A percentile compares a stretch with the other conserved stretches of the same genome.
Conservation (phyloP, 2,888 invertebrate species). For the Pherbina coryleti region DNA sequence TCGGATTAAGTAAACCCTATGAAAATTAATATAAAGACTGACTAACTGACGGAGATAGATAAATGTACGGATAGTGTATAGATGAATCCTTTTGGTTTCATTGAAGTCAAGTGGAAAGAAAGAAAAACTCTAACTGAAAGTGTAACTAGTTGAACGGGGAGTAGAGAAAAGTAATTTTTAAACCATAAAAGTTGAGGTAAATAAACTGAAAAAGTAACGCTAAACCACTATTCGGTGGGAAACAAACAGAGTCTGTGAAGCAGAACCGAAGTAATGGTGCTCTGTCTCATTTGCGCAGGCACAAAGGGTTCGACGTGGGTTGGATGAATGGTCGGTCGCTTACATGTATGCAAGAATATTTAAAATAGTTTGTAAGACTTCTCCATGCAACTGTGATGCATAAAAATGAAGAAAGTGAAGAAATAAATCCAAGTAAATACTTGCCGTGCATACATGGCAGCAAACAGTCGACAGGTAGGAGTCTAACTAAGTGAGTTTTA, state of each 20-base stretch:
- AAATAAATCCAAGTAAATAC: neutral
- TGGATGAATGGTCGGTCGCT: neutral
- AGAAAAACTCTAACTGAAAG: constrained; percentile 7
- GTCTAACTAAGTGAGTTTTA: too few species aligned
- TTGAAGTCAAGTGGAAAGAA: constrained; percentile 20
- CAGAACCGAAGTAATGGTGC: neutral
- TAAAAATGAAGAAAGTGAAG: constrained; percentile 5
- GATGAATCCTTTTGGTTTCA: constrained; percentile 22
- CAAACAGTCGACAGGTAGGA: too few species aligned
- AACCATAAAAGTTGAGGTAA: constrained; percentile 48
- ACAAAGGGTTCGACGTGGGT: neutral
- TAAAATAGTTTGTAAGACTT: constrained; percentile 3
- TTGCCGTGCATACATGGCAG: too few species aligned
- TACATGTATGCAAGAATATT: neutral
- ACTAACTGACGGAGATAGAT: neutral
- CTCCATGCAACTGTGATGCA: neutral
- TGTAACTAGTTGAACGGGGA: neutral
- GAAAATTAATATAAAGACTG: neutral
- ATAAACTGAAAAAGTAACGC: constrained; percentile 47
- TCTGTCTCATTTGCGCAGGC: neutral
- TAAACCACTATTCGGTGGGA: neutral
- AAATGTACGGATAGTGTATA: neutral
- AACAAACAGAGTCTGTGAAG: constrained; percentile 13
- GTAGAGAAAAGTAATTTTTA: neutral
- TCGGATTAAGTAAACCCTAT: neutral